These are phyloP conservation scores for Hanleya hanleyi DNA, from an alignment of 2,888 invertebrate genomes.

Conservation along the genomic window DNA sequence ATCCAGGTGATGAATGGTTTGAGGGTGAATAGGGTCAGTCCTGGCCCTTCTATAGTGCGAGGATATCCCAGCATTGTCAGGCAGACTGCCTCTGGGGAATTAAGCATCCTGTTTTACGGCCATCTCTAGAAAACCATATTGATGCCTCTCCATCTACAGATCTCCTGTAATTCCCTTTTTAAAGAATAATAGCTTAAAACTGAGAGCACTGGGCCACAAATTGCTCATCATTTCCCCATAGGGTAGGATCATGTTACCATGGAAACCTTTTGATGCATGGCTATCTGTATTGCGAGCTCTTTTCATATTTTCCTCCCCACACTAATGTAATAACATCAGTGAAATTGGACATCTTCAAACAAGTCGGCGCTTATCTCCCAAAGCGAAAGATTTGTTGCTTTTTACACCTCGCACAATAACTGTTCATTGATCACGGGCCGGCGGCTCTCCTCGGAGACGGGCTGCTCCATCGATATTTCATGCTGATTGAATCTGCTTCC, in stretches of 20 bases:
- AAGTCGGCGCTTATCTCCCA: slow-evolving; percentile 4
- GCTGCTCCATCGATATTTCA: neutral
- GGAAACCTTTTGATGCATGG: neutral
- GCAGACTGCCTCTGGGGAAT: no score
- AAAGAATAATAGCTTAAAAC: slow-evolving; percentile 2
- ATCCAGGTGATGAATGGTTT: no score
- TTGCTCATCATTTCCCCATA: slow-evolving; percentile 11
- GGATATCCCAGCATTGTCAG: no score
- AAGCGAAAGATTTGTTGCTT: slow-evolving; percentile 11
- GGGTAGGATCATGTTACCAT: neutral
- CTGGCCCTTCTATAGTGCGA: no score
- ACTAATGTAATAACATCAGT: slow-evolving; percentile 4
- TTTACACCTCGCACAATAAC: slow-evolving; percentile 7
- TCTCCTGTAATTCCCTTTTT: no score
- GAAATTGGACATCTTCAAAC: slow-evolving; percentile 10
- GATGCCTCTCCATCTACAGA: no score
- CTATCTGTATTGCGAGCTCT: neutral
- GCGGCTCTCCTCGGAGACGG: neutral
- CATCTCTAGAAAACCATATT: no score
- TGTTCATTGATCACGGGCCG: neutral
- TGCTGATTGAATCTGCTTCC: slow-evolving; percentile 9
- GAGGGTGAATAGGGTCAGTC: no score
- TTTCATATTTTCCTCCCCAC: neutral
- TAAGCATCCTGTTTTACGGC: no score
- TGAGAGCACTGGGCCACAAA: neutral